Conservation (phyloP, 2,888 invertebrate genomes). For the Cephus rjabovi region DNA sequence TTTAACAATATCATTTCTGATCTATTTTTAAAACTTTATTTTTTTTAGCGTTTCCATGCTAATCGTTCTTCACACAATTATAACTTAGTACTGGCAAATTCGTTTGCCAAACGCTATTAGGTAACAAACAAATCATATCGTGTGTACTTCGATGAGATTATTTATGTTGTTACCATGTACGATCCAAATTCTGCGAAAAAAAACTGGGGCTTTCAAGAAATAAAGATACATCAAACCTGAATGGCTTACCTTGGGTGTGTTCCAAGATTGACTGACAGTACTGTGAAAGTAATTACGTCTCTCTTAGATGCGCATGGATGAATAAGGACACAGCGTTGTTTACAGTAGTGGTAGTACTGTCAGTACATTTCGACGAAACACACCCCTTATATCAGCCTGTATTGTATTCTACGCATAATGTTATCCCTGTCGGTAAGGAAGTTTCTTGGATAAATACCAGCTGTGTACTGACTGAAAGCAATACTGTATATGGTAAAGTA, state of each 20-base stretch:
- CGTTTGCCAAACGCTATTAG: neutral
- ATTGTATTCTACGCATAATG: neutral
- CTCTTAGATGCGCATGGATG: too few relatives aligned
- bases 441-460: neutral
- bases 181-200: neutral
- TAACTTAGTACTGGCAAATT: neutral
- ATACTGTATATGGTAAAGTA: neutral
- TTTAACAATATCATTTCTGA: neutral
- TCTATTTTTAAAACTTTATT: neutral
- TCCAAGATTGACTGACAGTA: too few relatives aligned
- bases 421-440: neutral
- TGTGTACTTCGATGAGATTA: neutral
- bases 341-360: too few relatives aligned
- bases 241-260: neutral
- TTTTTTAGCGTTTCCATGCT: neutral
- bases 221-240: neutral
- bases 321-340: too few relatives aligned
- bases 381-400: neutral
- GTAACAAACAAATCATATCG: neutral
- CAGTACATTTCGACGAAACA: too few relatives aligned
- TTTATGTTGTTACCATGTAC: neutral
- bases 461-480: neutral
- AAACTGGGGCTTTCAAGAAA: neutral
- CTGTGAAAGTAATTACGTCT: too few relatives aligned
- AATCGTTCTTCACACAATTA: neutral